A percentile compares a stretch with the other conserved stretches of the same genome.
Evolutionary conservation across 37 sponge, comb jelly and placozoan genomes (phyloP).

Genomic region (Amphimedon queenslandica): DNA sequence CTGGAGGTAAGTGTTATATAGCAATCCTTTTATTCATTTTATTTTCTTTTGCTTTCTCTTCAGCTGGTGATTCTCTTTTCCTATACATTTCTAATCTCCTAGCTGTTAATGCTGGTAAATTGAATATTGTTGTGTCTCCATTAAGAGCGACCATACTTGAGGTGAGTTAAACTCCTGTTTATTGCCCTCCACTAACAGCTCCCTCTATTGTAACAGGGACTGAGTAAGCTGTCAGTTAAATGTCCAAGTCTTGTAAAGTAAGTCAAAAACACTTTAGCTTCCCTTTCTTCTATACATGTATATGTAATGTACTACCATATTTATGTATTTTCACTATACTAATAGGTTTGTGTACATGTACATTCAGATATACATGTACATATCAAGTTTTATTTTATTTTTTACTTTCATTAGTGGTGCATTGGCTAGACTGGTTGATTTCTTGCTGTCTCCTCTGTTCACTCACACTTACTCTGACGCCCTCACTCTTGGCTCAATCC

Average conservation of each 20-base stretch:
- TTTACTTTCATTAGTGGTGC: constrained; percentile 10
- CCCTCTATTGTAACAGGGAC: too few relatives aligned
- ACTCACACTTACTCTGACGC: constrained; percentile 48
- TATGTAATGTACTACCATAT: too few relatives aligned
- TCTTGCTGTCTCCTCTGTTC: constrained; percentile 52
- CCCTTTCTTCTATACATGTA: too few relatives aligned
- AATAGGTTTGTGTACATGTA: too few relatives aligned
- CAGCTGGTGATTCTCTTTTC: constrained; percentile 32
- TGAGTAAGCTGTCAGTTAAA: too few relatives aligned
- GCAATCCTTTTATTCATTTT: background rate
- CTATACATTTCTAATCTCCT: constrained; percentile 44
- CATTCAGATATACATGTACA: too few relatives aligned
- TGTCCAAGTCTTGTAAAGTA: too few relatives aligned
- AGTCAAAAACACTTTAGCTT: too few relatives aligned
- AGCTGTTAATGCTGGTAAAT: constrained; percentile 47
- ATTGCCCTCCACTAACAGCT: too few relatives aligned
- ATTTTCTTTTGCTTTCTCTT: background rate
- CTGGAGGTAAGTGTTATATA: background rate
- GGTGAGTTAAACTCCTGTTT: too few relatives aligned
- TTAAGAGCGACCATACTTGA: constrained; percentile 47
- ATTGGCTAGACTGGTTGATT: constrained; percentile 35
- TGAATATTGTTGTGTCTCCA: constrained; percentile 51
- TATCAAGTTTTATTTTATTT: background rate
- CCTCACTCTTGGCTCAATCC: constrained; percentile 11
- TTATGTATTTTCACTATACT: too few relatives aligned